A percentile compares a stretch with the other conserved stretches of the same genome.
Evolutionary conservation across 2,888 invertebrate species (phyloP).

Genomic region (Cepaea hortensis): DNA sequence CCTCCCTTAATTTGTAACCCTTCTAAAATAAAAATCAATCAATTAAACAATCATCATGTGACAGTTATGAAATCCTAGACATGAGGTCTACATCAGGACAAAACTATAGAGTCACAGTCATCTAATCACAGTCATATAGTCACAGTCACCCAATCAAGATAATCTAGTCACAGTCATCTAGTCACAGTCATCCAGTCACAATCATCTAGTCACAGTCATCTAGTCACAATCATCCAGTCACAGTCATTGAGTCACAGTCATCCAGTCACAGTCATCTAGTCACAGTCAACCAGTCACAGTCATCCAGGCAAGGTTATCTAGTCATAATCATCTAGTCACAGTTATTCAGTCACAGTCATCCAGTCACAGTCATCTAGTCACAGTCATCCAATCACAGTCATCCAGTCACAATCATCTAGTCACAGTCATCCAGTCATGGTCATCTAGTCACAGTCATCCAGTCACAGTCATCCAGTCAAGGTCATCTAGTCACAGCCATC

Average conservation of each 20-base stretch:
- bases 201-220: background rate
- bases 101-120: too few species aligned
- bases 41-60: too few species aligned
- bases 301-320: too few species aligned
- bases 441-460: background rate
- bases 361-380: too few species aligned
- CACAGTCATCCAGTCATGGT: background rate
- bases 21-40: too few species aligned
- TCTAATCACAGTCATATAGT: background rate
- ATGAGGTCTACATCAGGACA: too few species aligned
- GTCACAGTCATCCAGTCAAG: background rate
- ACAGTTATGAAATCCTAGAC: too few species aligned
- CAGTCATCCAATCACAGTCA: background rate
- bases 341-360: too few species aligned
- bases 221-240: background rate
- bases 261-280: background rate
- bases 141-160: background rate
- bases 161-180: background rate
- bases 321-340: too few species aligned
- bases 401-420: background rate
- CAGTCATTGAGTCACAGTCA: background rate
- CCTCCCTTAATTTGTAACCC: too few species aligned
- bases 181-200: background rate
- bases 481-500: constrained; percentile 1
- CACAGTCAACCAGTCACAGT: background rate